Base-by-base conservation (phyloP, 1,140 invertebrate species). In the Aleiodes sp. region DNA sequence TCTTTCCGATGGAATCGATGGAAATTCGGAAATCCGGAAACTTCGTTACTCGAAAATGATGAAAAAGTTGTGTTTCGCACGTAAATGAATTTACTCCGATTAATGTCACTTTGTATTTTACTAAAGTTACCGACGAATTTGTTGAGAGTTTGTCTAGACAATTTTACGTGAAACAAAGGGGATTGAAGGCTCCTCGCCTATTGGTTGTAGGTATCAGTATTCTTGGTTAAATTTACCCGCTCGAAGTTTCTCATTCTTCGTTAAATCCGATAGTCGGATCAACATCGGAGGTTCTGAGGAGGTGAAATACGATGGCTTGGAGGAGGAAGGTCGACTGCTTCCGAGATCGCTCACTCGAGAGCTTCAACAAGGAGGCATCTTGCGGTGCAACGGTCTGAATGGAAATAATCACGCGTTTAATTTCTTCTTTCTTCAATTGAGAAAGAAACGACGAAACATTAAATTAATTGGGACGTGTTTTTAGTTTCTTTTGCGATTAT, bases 381-480 rank as follows among this genome's bases (percentile, higher is more conserved):
- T 14, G 28, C 35, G 12, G 21, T 60, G 35, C 56, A 68, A 41
- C 35, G 65, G 60, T 68, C 56, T 57, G 14, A 60, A 24, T n/a
- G 14, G 60, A 68, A 60, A 68, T 68, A 61, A 68, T 68, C 26
- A 21, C 31, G 14, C n/a, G 39, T 39, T 16, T 29, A 33, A 56
- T 24, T n/a, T n/a, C n/a, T n/a, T n/a, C n/a, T n/a, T n/a, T n/a
- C n/a, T n/a, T n/a, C n/a, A n/a, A n/a, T n/a, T n/a, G n/a, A n/a
- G n/a, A n/a, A n/a, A n/a, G n/a, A n/a, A n/a, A n/a, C n/a, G n/a
- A n/a, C n/a, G n/a, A n/a, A n/a, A n/a, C n/a, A n/a, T n/a, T n/a
- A n/a, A n/a, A n/a, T n/a, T n/a, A n/a, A n/a, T n/a, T n/a, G n/a
- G n/a, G n/a, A n/a, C n/a, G n/a, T n/a, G n/a, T n/a, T n/a, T n/a